Conservation (phyloP, 1,140 invertebrate genomes). For the Phymastichus coffea region DNA sequence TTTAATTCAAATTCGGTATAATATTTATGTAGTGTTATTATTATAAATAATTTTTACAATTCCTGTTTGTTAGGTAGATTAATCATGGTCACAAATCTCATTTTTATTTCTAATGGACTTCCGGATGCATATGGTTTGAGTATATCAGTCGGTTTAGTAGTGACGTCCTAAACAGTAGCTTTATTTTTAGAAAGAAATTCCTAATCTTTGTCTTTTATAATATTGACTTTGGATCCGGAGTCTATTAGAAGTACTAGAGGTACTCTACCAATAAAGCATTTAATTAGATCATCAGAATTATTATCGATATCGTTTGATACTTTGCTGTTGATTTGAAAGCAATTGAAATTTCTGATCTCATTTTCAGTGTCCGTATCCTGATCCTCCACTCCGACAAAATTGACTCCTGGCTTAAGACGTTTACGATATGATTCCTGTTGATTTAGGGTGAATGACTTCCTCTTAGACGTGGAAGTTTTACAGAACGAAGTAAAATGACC, state of each 20-base stretch:
- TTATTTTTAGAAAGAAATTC: slow-evolving; percentile 3
- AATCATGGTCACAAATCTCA: slow-evolving; percentile 5
- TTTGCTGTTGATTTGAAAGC: background rate
- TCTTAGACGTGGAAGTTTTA: background rate
- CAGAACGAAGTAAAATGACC: slow-evolving; percentile 7
- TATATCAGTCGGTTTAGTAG: background rate
- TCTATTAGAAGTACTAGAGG: slow-evolving; percentile 16
- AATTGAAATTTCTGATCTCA: background rate
- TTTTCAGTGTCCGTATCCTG: background rate
- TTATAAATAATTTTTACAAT: slow-evolving; percentile 2
- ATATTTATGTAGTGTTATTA: no score
- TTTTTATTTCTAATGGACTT: slow-evolving; percentile 9
- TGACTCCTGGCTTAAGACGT: background rate
- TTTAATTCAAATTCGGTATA: no score
- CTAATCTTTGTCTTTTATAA: slow-evolving; percentile 11
- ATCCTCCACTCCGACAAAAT: background rate
- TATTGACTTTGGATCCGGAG: slow-evolving; percentile 23
- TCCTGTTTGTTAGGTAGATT: slow-evolving; percentile 2
- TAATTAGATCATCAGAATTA: slow-evolving; percentile 1
- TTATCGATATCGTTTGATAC: background rate
- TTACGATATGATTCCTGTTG: background rate
- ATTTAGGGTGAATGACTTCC: background rate
- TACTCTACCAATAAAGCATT: slow-evolving; percentile 14
- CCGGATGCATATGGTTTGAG: slow-evolving; percentile 23
- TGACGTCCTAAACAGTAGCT: slow-evolving; percentile 7